phyloP scores from a whole-genome alignment of 1,140 invertebrate species.

The Papilio dardanus region DNA sequence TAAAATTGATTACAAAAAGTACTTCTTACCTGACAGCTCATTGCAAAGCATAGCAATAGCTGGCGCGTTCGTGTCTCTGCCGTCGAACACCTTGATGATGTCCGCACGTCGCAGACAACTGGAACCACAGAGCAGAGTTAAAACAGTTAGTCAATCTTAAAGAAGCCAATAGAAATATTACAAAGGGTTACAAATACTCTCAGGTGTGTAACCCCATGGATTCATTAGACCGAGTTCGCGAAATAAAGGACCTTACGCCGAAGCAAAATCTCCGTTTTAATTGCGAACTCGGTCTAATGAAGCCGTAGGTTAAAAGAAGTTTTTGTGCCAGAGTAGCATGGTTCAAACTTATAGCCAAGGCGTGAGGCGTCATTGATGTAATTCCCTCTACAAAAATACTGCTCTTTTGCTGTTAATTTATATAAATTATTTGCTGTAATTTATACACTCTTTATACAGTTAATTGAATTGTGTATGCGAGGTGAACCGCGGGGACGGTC shows the following conservation, averaged over 20 bases:
- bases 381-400: too few relatives aligned
- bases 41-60: slow-evolving; percentile 92
- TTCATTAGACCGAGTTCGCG: too few relatives aligned
- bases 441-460: not conserved
- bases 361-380: too few relatives aligned
- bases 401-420: not conserved
- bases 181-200: not conserved
- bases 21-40: slow-evolving; percentile 82
- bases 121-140: slow-evolving; percentile 50
- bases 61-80: slow-evolving; percentile 84
- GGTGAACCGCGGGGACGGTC: slow-evolving; percentile 1
- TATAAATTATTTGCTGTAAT: not conserved
- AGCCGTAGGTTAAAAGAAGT: too few relatives aligned
- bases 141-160: not conserved
- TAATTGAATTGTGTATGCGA: slow-evolving; percentile 24
- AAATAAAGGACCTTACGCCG: too few relatives aligned
- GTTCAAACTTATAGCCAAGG: too few relatives aligned
- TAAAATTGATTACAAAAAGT: not conserved
- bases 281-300: too few relatives aligned
- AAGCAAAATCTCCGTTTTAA: too few relatives aligned
- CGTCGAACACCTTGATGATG: slow-evolving; percentile 91
- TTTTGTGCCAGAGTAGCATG: too few relatives aligned
- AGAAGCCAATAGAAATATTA: not conserved
- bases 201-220: too few relatives aligned
- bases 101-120: slow-evolving; percentile 92